phyloP scores from a whole-genome alignment of 1,140 invertebrate species.

The Zaprionus inermis region DNA sequence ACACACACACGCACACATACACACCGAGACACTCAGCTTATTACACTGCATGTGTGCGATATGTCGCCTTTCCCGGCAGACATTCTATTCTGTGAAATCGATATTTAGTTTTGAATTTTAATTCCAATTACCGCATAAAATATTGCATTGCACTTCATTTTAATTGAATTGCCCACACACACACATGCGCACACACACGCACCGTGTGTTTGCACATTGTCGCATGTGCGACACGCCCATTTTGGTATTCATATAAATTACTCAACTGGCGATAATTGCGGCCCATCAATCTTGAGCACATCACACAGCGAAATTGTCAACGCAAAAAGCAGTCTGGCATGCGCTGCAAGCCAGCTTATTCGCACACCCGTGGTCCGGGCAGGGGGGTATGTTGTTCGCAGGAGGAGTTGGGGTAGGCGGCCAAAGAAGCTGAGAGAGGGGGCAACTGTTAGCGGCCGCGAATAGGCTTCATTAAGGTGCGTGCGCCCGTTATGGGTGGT shows the following conservation, averaged over 20 bases:
- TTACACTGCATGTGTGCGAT: constrained; percentile 19
- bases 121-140: constrained; percentile 75
- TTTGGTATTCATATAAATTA: constrained; percentile 76
- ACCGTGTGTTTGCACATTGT: constrained; percentile 52
- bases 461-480: constrained; percentile 64
- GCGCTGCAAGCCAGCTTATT: constrained; percentile 58
- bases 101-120: constrained; percentile 81
- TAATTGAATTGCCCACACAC: constrained; percentile 68
- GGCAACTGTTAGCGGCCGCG: constrained; percentile 9
- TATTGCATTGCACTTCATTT: constrained; percentile 75
- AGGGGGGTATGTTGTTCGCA: too few relatives aligned
- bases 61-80: constrained; percentile 49
- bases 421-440: background rate
- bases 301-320: constrained; percentile 78
- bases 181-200: constrained; percentile 24
- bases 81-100: constrained; percentile 53
- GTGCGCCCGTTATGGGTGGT: constrained; percentile 28
- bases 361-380: too few relatives aligned
- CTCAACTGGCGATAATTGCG: constrained; percentile 79
- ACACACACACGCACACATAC: constrained; percentile 30
- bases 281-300: constrained; percentile 79
- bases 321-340: constrained; percentile 77
- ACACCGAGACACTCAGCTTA: constrained; percentile 2
- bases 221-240: constrained; percentile 61
- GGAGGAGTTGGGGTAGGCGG: too few relatives aligned